Evolutionary conservation across 2,888 invertebrate species (phyloP), one percentile per base, ranked within the genome.

Genomic region (Drosophila neotestacea): DNA sequence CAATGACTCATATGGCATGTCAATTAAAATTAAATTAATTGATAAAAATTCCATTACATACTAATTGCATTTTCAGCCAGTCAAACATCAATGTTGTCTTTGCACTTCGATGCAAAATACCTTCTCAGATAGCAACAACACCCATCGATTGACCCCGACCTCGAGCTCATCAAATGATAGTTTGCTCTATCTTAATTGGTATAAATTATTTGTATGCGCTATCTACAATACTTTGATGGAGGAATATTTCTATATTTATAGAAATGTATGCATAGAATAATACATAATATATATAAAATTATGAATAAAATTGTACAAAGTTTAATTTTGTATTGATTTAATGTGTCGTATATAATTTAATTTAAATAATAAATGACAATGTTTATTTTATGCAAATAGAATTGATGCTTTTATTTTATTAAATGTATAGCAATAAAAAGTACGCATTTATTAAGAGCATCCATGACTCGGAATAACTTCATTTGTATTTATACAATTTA

Each of bases 21-120:
- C 75, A 79, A 79, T 86, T 81, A 70, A 86, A 88, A 87, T 69
- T 52, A 74, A 87, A 81, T 81, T 86, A 84, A 87, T 85, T 86
- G 69, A 79, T 77, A 77, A 32, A 77, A 84, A 88, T 84, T 84
- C 85, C 85, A 84, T 79, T 87, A 79, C 73, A 70, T 73, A 79
- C 81, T 86, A 89, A 88, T 84, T 84, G 77, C 75, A 79, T 69
- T 79, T 73, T 59, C 73, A 73, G 62, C 67, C 83, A 78, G 65
- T 70, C 73, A 68, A 78, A 61, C 30, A 38, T 28, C 39, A 39
- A 5, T 38, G 30, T 52, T 62, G 61, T 28, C 36, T 36, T 46
- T 74, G 66, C 74, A 78, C 58, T 52, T 74, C 44, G 42, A 65
- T 76, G 78, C 61, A 77, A 77, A 78, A 39, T 46, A 63, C 39